Conservation (phyloP, 1,140 invertebrate genomes). For the Aphidius ervi region DNA sequence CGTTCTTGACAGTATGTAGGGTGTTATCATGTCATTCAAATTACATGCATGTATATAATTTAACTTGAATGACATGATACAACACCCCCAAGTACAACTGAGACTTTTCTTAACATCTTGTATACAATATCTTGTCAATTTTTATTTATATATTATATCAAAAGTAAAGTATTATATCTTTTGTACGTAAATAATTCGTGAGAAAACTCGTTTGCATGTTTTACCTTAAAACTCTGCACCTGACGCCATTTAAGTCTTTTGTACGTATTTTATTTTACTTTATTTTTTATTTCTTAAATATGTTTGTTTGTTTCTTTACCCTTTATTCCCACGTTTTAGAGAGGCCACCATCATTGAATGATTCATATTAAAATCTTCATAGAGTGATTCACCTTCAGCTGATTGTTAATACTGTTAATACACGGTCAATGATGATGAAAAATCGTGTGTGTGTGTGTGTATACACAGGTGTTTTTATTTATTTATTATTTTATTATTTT, state of each 20-base stretch:
- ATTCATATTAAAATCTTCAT: conserved; percentile 13
- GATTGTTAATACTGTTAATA: no score
- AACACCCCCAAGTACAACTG: no score
- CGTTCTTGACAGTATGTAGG: no score
- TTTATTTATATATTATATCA: no score
- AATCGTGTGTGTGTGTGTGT: neutral
- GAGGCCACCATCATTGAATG: conserved; percentile 1
- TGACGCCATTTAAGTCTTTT: neutral
- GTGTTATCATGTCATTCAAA: no score
- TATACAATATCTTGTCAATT: no score
- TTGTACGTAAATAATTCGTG: neutral
- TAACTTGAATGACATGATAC: no score
- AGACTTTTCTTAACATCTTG: no score
- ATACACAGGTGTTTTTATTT: conserved; percentile 12
- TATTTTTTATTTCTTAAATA: neutral
- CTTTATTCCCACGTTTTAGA: conserved; percentile 11
- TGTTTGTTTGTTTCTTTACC: conserved; percentile 12
- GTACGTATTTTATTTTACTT: conserved; percentile 7
- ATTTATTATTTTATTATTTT: neutral
- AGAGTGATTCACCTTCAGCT: neutral
- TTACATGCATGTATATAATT: no score
- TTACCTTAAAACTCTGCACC: conserved; percentile 1
- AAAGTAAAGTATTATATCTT: no score
- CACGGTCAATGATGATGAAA: neutral
- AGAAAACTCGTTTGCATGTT: conserved; percentile 12